Conservation (phyloP, 2,113 vertebrate species). For the Coturnix japonica region DNA sequence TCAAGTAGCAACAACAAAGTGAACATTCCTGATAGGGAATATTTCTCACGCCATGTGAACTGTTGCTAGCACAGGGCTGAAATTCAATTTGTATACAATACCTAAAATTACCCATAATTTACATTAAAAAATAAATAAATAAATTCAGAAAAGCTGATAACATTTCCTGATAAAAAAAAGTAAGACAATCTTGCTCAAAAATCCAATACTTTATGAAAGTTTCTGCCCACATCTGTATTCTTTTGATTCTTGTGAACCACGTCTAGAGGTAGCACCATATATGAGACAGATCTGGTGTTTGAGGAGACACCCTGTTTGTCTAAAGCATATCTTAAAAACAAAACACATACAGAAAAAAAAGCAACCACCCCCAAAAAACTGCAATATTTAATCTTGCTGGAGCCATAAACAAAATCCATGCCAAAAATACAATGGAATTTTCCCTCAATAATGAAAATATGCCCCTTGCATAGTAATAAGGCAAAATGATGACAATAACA, state of each 20-base stretch:
- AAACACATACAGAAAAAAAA: too few relatives aligned
- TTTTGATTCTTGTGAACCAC: not conserved
- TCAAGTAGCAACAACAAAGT: not conserved
- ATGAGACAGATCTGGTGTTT: not conserved
- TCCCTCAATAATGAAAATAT: fast-evolving
- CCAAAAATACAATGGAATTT: not conserved
- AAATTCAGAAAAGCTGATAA: not conserved
- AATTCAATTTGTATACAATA: not conserved
- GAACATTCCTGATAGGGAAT: not conserved
- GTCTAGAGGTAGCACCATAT: not conserved
- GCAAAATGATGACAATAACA: not conserved
- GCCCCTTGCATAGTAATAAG: not conserved
- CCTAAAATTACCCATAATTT: not conserved
- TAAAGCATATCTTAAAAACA: not conserved
- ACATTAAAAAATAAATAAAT: not conserved
- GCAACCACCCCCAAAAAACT: too few relatives aligned
- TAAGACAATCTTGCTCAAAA: not conserved
- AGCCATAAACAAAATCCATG: not conserved
- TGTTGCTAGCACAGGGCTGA: not conserved
- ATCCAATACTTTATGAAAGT: fast-evolving
- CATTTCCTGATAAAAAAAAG: not conserved
- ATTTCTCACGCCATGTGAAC: fast-evolving
- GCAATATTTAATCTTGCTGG: not conserved
- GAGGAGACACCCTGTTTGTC: not conserved
- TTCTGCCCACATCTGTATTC: not conserved